Percentiles rank a stretch among this genome's conserved stretches.
These are phyloP conservation scores for Pampus argenteus DNA, from an alignment of 2,797 vertebrate genomes.

Conservation along the genomic window DNA sequence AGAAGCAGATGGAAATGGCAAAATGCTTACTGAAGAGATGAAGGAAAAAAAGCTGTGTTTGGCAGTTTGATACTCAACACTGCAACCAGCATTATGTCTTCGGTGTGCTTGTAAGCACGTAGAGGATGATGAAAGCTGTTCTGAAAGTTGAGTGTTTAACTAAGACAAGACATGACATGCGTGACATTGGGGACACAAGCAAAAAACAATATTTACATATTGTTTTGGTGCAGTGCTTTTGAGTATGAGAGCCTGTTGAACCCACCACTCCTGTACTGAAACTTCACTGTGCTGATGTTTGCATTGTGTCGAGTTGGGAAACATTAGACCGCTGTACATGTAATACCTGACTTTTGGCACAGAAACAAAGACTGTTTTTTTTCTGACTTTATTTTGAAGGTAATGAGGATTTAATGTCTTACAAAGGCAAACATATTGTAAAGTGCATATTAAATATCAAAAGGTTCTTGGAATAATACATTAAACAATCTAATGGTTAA, in stretches of 20 bases:
- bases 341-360: background rate
- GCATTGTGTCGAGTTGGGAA: background rate
- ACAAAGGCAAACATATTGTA: background rate
- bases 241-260: background rate
- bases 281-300: constrained; percentile 9
- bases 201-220: background rate
- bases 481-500: background rate
- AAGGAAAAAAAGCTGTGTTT: constrained; percentile 18
- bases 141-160: constrained; percentile 12
- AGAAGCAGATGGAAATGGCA: constrained; percentile 21
- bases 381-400: background rate
- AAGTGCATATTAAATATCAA: background rate
- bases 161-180: constrained; percentile 15
- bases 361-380: background rate
- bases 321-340: background rate
- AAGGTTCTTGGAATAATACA: constrained; percentile 2
- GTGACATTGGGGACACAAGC: constrained; percentile 10
- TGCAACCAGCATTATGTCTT: constrained; percentile 7
- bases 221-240: background rate
- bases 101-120: background rate
- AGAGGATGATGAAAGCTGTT: constrained; percentile 8
- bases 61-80: constrained; percentile 12
- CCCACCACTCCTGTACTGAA: background rate
- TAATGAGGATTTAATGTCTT: background rate
- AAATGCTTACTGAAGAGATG: background rate